These are phyloP conservation scores for Gari tellinella DNA, from an alignment of 2,888 invertebrate species.

Conservation along the genomic window DNA sequence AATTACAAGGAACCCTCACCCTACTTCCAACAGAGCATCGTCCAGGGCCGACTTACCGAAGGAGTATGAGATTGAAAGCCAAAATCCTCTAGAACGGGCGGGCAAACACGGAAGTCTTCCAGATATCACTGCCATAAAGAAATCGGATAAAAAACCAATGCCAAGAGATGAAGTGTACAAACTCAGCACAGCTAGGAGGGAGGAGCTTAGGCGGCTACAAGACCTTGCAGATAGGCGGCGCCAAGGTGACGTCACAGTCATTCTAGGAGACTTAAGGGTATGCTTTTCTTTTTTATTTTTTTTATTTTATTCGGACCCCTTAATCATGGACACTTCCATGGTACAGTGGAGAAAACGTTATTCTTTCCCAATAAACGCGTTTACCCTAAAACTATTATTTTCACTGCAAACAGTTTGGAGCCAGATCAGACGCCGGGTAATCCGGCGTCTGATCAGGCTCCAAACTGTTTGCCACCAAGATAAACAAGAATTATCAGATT, in stretches of 20 bases:
- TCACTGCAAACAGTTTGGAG: no score
- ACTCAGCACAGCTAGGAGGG: conserved; percentile 88
- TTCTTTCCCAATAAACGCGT: no score
- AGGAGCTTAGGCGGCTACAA: conserved; percentile 96
- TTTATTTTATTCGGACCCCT: no score
- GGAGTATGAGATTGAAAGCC: conserved; percentile 90
- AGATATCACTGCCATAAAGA: conserved; percentile 89
- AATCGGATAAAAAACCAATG: conserved; percentile 92
- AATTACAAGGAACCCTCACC: conserved; percentile 66
- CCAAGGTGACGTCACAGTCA: conserved; percentile 82
- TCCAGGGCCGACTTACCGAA: conserved; percentile 84
- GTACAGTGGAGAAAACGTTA: no score
- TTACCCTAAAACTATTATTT: no score
- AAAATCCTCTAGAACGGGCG: conserved; percentile 59
- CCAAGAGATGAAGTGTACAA: conserved; percentile 97
- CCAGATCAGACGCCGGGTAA: no score
- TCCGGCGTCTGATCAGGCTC: no score
- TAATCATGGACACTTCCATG: no score
- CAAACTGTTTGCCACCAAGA: no score
- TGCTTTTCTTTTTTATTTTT: no score
- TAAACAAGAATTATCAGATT: no score
- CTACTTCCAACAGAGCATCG: conserved; percentile 79
- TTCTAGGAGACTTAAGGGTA: conserved; percentile 83
- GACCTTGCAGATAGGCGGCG: conserved; percentile 85
- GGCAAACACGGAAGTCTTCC: conserved; percentile 93